Evolutionary conservation across 1,140 invertebrate genomes (phyloP).

Genomic region (Zaprionus capensis): DNA sequence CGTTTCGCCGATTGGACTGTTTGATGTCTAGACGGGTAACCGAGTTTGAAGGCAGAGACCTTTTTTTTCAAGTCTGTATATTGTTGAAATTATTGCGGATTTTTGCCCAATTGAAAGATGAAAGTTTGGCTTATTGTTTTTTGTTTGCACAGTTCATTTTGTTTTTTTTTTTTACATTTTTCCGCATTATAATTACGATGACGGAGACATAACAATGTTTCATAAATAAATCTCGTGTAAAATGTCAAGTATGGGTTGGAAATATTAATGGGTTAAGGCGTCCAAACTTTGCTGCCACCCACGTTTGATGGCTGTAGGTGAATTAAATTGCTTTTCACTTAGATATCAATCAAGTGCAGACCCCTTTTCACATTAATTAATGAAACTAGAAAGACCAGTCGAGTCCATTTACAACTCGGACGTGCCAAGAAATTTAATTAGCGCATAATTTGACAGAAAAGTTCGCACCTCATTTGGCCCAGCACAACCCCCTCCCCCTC

Average conservation of each 20-base stretch:
- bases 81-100: conserved; percentile 23
- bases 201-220: not conserved
- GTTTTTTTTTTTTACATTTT: conserved; percentile 45
- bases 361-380: conserved; percentile 56
- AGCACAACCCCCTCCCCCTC: not conserved
- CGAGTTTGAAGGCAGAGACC: conserved; percentile 7
- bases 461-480: conserved; percentile 51
- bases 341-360: conserved; percentile 67
- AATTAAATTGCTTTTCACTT: conserved; percentile 60
- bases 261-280: conserved; percentile 4
- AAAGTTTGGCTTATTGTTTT: conserved; percentile 43
- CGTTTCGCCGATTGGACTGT: conserved; percentile 58
- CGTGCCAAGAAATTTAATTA: conserved; percentile 78
- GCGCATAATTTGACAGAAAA: conserved; percentile 51
- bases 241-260: conserved; percentile 10
- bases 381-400: conserved; percentile 38
- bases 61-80: not conserved
- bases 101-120: conserved; percentile 42
- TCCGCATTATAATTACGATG: conserved; percentile 26
- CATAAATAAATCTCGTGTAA: conserved; percentile 5
- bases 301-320: conserved; percentile 12
- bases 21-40: conserved; percentile 40
- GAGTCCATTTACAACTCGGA: conserved; percentile 32
- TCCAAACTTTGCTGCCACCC: not conserved
- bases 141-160: conserved; percentile 24